These are phyloP conservation scores for Athetis lepigone DNA, from an alignment of 2,888 invertebrate species.

Conservation along the genomic window DNA sequence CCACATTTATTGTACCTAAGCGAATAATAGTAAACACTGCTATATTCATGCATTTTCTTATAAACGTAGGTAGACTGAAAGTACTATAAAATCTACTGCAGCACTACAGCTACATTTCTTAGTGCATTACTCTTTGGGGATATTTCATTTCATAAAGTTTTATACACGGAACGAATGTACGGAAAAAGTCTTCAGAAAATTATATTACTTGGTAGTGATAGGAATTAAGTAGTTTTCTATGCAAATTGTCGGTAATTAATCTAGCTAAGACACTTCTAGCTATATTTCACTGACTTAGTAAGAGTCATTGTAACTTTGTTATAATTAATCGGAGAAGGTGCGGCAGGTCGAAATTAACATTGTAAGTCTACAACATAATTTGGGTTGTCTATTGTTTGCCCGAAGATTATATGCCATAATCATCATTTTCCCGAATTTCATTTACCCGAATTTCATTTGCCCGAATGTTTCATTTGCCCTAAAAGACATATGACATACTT, in stretches of 20 bases:
- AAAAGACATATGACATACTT: no score
- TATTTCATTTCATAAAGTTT: constrained; percentile 21
- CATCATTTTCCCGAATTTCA: no score
- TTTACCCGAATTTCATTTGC: no score
- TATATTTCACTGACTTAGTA: constrained; percentile 5
- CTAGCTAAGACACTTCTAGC: background rate
- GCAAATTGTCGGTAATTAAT: constrained; percentile 13
- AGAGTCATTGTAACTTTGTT: background rate
- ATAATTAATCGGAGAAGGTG: background rate
- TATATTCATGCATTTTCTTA: background rate
- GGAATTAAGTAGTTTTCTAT: constrained; percentile 5
- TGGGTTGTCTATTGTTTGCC: no score
- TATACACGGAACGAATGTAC: background rate
- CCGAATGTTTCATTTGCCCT: no score
- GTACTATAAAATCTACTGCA: constrained; percentile 25
- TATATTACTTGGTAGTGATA: background rate
- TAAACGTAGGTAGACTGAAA: background rate
- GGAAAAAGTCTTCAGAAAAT: background rate
- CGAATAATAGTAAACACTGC: background rate
- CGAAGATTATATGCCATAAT: no score
- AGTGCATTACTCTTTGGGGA: constrained; percentile 22
- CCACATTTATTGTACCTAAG: constrained; percentile 7
- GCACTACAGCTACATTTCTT: constrained; percentile 8
- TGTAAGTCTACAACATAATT: background rate
- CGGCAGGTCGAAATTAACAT: background rate